Evolutionary conservation across 2,797 vertebrate genomes (phyloP), one percentile per base, ranked within the genome.

Genomic region (Galago senegalensis): DNA sequence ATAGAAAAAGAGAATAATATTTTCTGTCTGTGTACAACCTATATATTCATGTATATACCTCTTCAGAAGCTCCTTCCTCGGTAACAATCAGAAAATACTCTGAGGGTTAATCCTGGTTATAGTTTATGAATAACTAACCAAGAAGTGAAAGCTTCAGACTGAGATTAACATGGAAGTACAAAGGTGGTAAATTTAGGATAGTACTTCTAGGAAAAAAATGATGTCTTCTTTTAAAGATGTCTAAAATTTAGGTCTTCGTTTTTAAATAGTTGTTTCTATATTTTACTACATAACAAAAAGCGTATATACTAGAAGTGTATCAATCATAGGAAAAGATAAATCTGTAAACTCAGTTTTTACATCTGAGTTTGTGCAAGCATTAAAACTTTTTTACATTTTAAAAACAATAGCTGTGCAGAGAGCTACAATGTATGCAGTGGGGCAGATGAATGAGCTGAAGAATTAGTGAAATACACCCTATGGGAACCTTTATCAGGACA

Each of bases 391-490:
- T 93, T 82, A 8, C 60, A 40, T 58, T 97, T 95, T 82, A 40
- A 70, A 95, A 91, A 77, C 27, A 89, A 61, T 82, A 60, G 29
- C 49, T 91, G 58, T 69, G 89, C 31, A 61, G 80, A 77, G 77
- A 77, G 34, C 17, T 79, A 63, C 89, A 73, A 80, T 3, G 8
- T 53, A 37, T 1, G 1, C 46, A 53, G 61, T 34, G 23, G 87
- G 80, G 31, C 23, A 73, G 43, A 75, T 31, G 69, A 90, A 56
- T 21, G 77, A 60, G 92, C n/a, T 13, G 25, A 76, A 89, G 34
- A 95, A 89, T 94, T 67, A 75, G n/a, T 37, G 60, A 95, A 96
- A 91, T 46, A 61, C 34, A 94, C 67, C 70, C 88, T 69, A 25
- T 83, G 49, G 83, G 69, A 49, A 93, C 69, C 46, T 83, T 95